Evolutionary conservation across 2,888 invertebrate genomes (phyloP).

Genomic region (Augochlorella aurata): DNA sequence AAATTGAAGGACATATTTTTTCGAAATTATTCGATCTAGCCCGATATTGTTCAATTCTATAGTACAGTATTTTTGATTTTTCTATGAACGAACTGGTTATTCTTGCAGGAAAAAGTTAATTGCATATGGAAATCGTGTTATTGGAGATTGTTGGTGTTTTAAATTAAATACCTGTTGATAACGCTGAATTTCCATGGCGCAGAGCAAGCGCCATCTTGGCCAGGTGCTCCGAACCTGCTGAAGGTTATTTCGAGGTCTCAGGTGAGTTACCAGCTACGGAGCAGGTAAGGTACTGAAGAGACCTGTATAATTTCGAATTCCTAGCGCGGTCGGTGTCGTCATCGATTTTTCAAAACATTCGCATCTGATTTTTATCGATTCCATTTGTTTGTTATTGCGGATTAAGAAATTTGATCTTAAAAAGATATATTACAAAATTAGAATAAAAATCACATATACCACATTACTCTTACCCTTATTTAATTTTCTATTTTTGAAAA

Average conservation of each 20-base stretch:
- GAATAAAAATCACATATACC: not conserved
- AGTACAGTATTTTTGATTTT: not conserved
- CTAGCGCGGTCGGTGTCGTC: not conserved
- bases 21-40: too few species aligned
- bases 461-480: not conserved
- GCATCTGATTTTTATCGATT: not conserved
- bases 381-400: not conserved
- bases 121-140: not conserved
- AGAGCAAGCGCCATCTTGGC: conserved; percentile 33
- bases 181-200: not conserved
- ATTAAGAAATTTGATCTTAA: not conserved
- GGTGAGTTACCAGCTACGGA: conserved; percentile 29
- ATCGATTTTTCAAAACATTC: not conserved
- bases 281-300: not conserved
- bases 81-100: not conserved
- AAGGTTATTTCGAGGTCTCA: conserved; percentile 20
- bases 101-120: not conserved
- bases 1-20: too few species aligned
- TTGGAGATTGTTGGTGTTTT: not conserved
- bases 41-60: too few species aligned
- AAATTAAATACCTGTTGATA: conserved; percentile 1
- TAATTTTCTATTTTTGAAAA: not conserved
- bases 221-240: conserved; percentile 1
- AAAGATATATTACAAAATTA: not conserved
- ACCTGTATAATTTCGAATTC: not conserved